Evolutionary conservation across 2,888 invertebrate genomes (phyloP), one percentile per base, ranked within the genome.

Genomic region (Limnephilus marmoratus): DNA sequence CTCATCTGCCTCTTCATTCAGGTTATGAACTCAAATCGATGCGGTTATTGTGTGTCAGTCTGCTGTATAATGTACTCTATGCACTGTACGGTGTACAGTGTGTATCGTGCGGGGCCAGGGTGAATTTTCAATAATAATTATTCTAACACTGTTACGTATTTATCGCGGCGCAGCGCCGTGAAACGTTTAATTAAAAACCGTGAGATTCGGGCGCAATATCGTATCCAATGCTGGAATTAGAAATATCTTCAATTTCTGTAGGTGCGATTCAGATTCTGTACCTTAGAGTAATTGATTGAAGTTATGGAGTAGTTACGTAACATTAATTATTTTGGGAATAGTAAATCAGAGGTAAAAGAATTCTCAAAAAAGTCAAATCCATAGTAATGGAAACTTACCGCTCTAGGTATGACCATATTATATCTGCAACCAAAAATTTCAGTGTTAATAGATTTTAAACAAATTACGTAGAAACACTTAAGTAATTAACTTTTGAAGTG

Each of bases 121-220:
- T 24, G n/a, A 68, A 24, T 68, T 68, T 68, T 68, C 68, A 68
- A 68, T 68, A 68, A 68, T 68, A 68, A 68, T 68, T 68, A 68
- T 68, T 68, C 68, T 68, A 68, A 68, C 68, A 68, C 68, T 68
- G 68, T 68, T 68, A 68, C 68, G n/a, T 68, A 68, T 68, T 68
- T 68, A 68, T 68, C n/a, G 68, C 24, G n/a, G 68, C 68, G 68
- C 68, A 68, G 68, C 68, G 68, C 24, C 0, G 68, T 68, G 68
- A 68, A 68, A 68, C 68, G 68, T 68, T 68, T 68, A 68, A 68
- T 68, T 68, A 68, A 68, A 68, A 68, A 68, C 68, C 2, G 9
- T n/a, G 68, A 68, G 53, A 24, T 18, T 68, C 24, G 24, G 53
- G 53, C 5, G 53, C 53, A 5, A 68, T 68, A 68, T 24, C 24